Percentiles rank a stretch among this genome's conserved stretches.
Evolutionary conservation across 2,888 invertebrate species (phyloP).

Genomic region (Xanthorhoe spadicearia): DNA sequence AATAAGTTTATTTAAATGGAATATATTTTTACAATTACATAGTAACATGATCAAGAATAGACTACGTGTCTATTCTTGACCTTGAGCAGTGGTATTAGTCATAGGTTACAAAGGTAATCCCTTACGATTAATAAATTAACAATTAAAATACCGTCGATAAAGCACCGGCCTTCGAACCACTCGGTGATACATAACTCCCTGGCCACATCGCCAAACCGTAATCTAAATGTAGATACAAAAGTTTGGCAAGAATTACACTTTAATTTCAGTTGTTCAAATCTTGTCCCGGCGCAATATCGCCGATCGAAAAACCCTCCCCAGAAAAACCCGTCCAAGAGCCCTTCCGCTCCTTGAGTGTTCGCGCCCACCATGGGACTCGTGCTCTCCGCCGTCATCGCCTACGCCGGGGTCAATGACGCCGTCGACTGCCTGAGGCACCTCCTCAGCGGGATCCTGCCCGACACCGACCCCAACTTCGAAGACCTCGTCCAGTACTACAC

Average conservation of each 20-base stretch:
- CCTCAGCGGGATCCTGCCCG: slow-evolving; percentile 73
- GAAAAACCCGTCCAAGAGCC: slow-evolving; percentile 54
- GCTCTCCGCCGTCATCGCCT: slow-evolving; percentile 89
- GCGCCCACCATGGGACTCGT: slow-evolving; percentile 87
- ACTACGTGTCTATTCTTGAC: too few relatives aligned
- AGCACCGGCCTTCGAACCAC: slow-evolving; percentile 57
- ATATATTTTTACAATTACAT: too few relatives aligned
- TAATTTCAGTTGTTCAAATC: slow-evolving; percentile 84
- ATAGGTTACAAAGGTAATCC: slow-evolving; percentile 41
- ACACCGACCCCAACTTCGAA: slow-evolving; percentile 69
- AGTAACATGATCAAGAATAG: too few relatives aligned
- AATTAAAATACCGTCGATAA: slow-evolving; percentile 53
- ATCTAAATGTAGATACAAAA: slow-evolving; percentile 80
- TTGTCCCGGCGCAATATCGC: slow-evolving; percentile 79
- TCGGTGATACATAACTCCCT: slow-evolving; percentile 62
- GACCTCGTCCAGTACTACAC: slow-evolving; percentile 75
- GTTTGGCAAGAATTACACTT: slow-evolving; percentile 82
- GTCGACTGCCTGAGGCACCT: slow-evolving; percentile 84
- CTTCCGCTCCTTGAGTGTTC: slow-evolving; percentile 57
- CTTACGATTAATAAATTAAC: slow-evolving; percentile 45
- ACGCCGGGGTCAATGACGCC: slow-evolving; percentile 90
- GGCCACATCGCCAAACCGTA: slow-evolving; percentile 76
- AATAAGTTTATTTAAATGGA: too few relatives aligned
- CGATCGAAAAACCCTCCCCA: slow-evolving; percentile 58
- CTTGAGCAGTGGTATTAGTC: neutral